phyloP scores from a whole-genome alignment of 2,797 vertebrate genomes.

The Chrysocyon brachyurus region DNA sequence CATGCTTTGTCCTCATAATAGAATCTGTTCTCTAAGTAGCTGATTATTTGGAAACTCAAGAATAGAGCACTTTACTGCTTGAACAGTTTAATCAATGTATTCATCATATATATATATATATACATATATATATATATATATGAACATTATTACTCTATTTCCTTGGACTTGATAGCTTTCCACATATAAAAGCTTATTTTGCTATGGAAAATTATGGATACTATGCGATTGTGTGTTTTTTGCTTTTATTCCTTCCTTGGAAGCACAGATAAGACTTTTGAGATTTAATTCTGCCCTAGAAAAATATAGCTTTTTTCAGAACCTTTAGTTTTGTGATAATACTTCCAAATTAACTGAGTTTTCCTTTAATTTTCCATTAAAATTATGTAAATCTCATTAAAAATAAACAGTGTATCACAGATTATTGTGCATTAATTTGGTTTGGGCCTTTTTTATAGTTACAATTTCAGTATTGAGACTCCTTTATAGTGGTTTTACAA shows the following conservation, averaged over 20 bases:
- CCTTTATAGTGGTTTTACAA: background rate
- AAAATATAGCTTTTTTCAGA: constrained; percentile 55
- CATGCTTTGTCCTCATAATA: background rate
- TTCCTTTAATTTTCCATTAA: constrained; percentile 48
- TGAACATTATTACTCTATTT: constrained; percentile 52
- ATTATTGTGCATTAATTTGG: constrained; percentile 49
- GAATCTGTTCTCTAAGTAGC: constrained; percentile 29
- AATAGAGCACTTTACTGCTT: constrained; percentile 28
- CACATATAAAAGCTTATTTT: constrained; percentile 54
- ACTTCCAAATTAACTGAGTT: constrained; percentile 23
- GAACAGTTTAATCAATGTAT: background rate
- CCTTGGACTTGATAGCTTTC: constrained; percentile 51
- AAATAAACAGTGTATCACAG: constrained; percentile 51
- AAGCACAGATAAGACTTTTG: constrained; percentile 44
- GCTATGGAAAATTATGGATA: constrained; percentile 46
- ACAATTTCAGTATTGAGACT: constrained; percentile 14
- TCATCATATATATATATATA: constrained; percentile 5
- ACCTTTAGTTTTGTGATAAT: constrained; percentile 37
- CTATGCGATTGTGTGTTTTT: background rate
- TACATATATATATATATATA: background rate
- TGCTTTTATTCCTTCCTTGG: constrained; percentile 54
- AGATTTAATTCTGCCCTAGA: constrained; percentile 39
- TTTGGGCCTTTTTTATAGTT: background rate
- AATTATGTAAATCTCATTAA: constrained; percentile 58
- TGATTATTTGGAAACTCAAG: constrained; percentile 3